Percentiles rank a stretch among this genome's conserved stretches.
These are phyloP conservation scores for Dufourea novaeangliae DNA, from an alignment of 1,140 invertebrate species.

Conservation along the genomic window DNA sequence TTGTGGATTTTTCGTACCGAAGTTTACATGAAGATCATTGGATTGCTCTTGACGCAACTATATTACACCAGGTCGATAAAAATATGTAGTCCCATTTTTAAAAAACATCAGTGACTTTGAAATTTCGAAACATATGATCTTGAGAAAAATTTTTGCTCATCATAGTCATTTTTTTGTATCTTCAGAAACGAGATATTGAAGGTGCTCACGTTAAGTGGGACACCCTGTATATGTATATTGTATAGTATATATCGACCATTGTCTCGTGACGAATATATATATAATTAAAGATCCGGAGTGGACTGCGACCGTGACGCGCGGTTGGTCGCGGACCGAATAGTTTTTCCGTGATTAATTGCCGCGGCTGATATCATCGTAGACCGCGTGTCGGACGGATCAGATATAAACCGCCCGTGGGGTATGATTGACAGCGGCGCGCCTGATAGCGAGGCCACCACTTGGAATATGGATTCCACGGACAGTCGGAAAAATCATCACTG, in stretches of 20 bases:
- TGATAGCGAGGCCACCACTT: slow-evolving; percentile 8
- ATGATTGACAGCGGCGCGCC: slow-evolving; percentile 15
- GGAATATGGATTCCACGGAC: background rate
- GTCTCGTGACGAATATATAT: background rate
- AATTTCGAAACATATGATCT: no score
- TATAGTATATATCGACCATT: background rate
- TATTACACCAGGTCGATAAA: no score
- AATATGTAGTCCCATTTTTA: no score
- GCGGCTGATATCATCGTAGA: slow-evolving; percentile 18
- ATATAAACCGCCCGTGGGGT: background rate
- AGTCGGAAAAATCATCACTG: slow-evolving; percentile 20
- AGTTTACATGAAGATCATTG: no score
- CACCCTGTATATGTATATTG: no score
- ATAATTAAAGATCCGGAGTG: slow-evolving; percentile 11
- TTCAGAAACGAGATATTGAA: no score
- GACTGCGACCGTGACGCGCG: slow-evolving; percentile 13
- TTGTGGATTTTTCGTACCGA: no score
- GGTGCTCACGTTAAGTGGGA: no score
- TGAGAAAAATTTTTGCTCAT: no score
- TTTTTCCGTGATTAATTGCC: slow-evolving; percentile 45
- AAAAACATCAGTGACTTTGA: no score
- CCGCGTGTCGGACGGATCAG: background rate
- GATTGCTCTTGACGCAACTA: no score
- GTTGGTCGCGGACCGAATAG: slow-evolving; percentile 17
- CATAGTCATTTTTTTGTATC: no score